A percentile compares a stretch with the other conserved stretches of the same genome.
phyloP scores from a whole-genome alignment of 2,888 invertebrate species.

The Eumacrocentrus americanus region DNA sequence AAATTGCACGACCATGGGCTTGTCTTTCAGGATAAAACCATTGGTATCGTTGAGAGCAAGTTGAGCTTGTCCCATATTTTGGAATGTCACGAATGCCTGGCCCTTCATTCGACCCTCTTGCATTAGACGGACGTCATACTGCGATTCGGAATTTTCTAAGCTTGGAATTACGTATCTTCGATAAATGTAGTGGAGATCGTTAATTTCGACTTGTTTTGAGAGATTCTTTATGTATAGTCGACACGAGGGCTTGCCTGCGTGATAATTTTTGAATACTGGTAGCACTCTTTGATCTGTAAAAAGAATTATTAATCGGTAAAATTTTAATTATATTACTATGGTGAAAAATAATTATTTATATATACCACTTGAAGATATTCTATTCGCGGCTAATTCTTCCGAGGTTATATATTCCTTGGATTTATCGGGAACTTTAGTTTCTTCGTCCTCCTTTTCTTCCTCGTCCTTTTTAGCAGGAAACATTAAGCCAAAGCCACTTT shows the following conservation, averaged over 20 bases:
- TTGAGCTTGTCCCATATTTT: slow-evolving; percentile 72
- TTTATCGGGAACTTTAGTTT: slow-evolving; percentile 45
- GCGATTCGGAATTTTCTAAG: slow-evolving; percentile 50
- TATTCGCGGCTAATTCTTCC: slow-evolving; percentile 72
- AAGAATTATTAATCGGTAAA: slow-evolving; percentile 12
- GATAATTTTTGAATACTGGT: slow-evolving; percentile 86
- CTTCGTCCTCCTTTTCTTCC: slow-evolving; percentile 39
- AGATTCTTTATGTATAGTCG: slow-evolving; percentile 93
- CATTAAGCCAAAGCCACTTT: slow-evolving; percentile 55
- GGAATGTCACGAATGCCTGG: slow-evolving; percentile 89
- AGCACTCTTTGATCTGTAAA: slow-evolving; percentile 71
- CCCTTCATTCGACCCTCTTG: slow-evolving; percentile 96
- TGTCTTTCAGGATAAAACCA: slow-evolving; percentile 84
- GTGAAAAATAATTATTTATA: slow-evolving; percentile 3
- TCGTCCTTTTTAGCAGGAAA: slow-evolving; percentile 48
- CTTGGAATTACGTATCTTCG: slow-evolving; percentile 68
- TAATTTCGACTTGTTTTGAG: slow-evolving; percentile 76
- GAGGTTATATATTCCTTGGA: slow-evolving; percentile 64
- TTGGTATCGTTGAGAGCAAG: slow-evolving; percentile 83
- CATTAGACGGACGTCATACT: slow-evolving; percentile 78
- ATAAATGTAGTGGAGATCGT: slow-evolving; percentile 79
- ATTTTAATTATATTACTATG: neutral
- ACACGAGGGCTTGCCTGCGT: slow-evolving; percentile 78
- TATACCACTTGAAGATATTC: slow-evolving; percentile 69
- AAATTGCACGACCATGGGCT: slow-evolving; percentile 91